phyloP scores from a whole-genome alignment of 2,113 vertebrate genomes.

The Okapia johnstoni region DNA sequence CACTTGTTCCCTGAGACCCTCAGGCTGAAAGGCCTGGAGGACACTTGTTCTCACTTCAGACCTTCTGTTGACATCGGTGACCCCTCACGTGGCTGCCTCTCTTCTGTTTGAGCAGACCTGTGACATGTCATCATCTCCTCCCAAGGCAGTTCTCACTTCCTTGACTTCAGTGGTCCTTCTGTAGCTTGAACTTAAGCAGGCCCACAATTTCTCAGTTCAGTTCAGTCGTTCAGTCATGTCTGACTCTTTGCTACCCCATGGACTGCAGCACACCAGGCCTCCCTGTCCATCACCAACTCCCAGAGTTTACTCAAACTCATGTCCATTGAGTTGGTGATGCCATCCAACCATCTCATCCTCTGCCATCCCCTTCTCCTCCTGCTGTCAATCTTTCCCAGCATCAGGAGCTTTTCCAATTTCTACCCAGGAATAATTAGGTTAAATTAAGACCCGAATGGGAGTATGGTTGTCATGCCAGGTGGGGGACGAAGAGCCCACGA shows the following conservation, averaged over 20 bases:
- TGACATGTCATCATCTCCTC: fast-evolving
- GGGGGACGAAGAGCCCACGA: fast-evolving
- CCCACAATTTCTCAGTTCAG: neutral
- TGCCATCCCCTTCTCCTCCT: neutral
- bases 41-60: fast-evolving
- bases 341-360: neutral
- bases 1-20: neutral
- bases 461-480: neutral
- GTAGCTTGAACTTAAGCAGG: neutral
- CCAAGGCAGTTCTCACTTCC: neutral
- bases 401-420: neutral
- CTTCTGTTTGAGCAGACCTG: too few relatives aligned
- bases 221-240: neutral
- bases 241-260: fast-evolving
- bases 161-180: neutral
- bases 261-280: neutral
- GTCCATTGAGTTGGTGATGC: neutral
- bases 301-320: neutral
- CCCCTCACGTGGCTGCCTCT: fast-evolving
- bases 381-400: neutral
- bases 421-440: too few relatives aligned
- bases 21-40: neutral
- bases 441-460: neutral
- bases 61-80: fast-evolving
- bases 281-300: neutral